Conservation (phyloP, 1,140 invertebrate species). For the Apolygus lucorum region DNA sequence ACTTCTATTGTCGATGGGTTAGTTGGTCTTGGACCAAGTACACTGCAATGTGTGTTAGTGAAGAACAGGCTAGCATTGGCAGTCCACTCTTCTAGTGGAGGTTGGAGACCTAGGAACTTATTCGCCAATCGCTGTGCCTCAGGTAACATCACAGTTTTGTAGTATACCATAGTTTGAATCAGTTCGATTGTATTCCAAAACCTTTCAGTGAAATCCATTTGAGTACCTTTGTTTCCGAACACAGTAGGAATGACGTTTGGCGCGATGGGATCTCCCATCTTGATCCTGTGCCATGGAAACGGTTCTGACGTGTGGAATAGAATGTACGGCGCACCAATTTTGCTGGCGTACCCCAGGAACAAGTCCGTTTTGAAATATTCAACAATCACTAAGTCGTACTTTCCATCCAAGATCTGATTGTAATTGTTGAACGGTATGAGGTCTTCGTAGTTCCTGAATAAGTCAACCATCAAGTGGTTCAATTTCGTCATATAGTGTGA, state of each 20-base stretch:
- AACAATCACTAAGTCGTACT: neutral
- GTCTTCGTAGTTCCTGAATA: neutral
- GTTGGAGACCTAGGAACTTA: conserved; percentile 33
- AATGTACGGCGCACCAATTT: neutral
- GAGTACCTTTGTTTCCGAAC: neutral
- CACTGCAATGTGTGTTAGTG: conserved; percentile 53
- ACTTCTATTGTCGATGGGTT: conserved; percentile 55
- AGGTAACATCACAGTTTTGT: conserved; percentile 8
- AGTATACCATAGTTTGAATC: neutral
- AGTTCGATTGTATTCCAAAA: neutral
- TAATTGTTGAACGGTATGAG: neutral
- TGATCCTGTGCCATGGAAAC: neutral
- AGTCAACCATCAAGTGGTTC: neutral
- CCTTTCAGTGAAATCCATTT: neutral
- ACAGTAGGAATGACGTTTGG: neutral
- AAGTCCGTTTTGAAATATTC: neutral
- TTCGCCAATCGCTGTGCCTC: conserved; percentile 23
- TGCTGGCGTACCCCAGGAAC: neutral
- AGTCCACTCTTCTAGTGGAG: conserved; percentile 45
- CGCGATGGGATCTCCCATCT: neutral
- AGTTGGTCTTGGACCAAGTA: conserved; percentile 48
- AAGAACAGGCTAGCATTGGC: conserved; percentile 52
- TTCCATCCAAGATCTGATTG: neutral
- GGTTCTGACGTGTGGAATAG: neutral
- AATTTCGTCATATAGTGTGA: neutral